Evolutionary conservation across 2,113 vertebrate species (phyloP).

Genomic region (Etheostoma cragini): DNA sequence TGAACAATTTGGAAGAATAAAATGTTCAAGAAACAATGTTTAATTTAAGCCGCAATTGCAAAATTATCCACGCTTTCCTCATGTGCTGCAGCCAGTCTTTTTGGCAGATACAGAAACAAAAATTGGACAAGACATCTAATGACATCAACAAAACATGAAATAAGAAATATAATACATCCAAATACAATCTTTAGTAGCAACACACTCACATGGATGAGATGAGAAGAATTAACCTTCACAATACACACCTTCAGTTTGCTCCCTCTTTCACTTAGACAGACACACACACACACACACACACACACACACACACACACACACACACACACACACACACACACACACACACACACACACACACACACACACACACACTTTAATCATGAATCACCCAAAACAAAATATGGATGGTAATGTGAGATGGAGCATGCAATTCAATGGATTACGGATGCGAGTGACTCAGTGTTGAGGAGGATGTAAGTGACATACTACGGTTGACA

Average conservation of each 20-base stretch:
- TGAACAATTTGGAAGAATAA: neutral
- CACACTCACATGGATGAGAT: constrained; percentile 49
- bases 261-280: constrained; percentile 7
- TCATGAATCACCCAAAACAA: constrained; percentile 61
- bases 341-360: constrained; percentile 23
- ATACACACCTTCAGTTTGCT: constrained; percentile 25
- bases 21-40: neutral
- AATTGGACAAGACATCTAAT: constrained; percentile 41
- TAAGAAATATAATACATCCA: constrained; percentile 47
- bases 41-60: neutral
- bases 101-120: constrained; percentile 22
- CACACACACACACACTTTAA: constrained; percentile 31
- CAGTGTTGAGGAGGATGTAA: constrained; percentile 52
- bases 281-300: constrained; percentile 16
- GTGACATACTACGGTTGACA: constrained; percentile 41
- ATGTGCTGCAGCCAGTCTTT: constrained; percentile 42
- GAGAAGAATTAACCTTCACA: constrained; percentile 42
- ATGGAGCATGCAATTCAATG: constrained; percentile 77
- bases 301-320: too few relatives aligned
- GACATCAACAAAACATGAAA: constrained; percentile 68
- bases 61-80: constrained; percentile 4
- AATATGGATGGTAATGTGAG: constrained; percentile 51
- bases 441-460: constrained; percentile 51
- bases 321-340: constrained; percentile 21
- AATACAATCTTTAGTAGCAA: constrained; percentile 45